Evolutionary conservation across 2,113 vertebrate species (phyloP), one percentile per base, ranked within the genome.

Genomic region (Brachyhypopomus gauderio): DNA sequence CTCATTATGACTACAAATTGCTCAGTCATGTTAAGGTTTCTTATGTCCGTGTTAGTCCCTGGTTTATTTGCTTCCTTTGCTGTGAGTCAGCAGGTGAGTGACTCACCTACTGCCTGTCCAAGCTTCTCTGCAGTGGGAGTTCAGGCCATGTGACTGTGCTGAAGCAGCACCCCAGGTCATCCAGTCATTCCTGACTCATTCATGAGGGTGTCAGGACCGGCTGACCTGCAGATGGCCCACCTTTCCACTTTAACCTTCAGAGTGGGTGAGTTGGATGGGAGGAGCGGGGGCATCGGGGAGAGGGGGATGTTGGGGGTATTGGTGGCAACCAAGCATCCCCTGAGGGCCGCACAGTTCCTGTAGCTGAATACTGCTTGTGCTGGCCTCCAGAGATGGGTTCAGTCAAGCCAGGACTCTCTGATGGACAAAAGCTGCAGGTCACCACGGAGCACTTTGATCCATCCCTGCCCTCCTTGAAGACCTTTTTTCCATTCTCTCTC

Each of bases 351-450:
- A 86, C 41, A 86, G 84, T 87, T 89, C 84, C 89, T 90, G 90
- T 91, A 90, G 89, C 89, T 88, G 81, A 86, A 91, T 92, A 91
- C 88, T 88, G 88, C 88, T 89, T 88, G 88, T 84, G 81, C 84
- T n/a, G 87, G 86, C 88, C 91, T 91, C 89, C 84, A 85, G 91
- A 92, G 89, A 90, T 89, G 90, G 87, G 91, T 90, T 92, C 89
- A 90, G 92, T 91, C 88, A 93, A 91, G 87, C 89, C 88, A 86
- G 86, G 86, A 78, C 90, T 89, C 90, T 92, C 91, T 92, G 86
- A 86, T 79, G 85, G 90, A 94, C 91, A 93, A 94, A 93, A 91
- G 89, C 86, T 82, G 88, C 90, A 90, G 91, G 90, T 94, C 91
- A 92, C 86, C 85, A 86, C 82, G 86, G 84, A 78, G 85, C 86